phyloP scores from a whole-genome alignment of 2,797 vertebrate genomes.

The Rhynchotus rufescens region DNA sequence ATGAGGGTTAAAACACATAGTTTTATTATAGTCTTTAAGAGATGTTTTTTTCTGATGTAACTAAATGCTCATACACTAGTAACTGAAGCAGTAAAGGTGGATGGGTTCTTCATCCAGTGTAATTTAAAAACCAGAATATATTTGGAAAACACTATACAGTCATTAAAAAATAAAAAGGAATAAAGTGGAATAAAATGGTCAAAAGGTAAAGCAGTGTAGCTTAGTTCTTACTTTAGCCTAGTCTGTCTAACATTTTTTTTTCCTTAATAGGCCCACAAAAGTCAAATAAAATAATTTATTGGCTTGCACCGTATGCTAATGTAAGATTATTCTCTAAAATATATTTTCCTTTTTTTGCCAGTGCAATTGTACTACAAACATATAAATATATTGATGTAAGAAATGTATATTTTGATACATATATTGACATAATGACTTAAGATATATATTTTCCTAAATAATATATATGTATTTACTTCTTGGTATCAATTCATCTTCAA shows the following conservation, averaged over 20 bases:
- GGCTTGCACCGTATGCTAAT: background rate
- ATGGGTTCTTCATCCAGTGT: background rate
- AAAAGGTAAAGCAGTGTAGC: background rate
- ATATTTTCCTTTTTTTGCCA: too few species aligned
- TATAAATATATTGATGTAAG: background rate
- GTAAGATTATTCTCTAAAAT: background rate
- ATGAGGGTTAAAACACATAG: background rate
- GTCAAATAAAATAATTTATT: background rate
- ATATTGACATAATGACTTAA: too few species aligned
- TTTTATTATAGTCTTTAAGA: background rate
- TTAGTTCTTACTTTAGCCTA: background rate
- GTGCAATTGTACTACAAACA: background rate
- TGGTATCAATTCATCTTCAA: background rate
- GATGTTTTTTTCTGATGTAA: background rate
- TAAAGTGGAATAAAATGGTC: background rate
- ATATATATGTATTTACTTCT: background rate
- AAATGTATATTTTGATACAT: background rate
- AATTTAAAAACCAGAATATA: background rate
- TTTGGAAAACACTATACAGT: background rate
- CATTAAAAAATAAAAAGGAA: background rate
- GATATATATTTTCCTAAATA: too few species aligned
- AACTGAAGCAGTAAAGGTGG: background rate
- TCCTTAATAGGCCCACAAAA: background rate
- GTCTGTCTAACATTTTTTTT: background rate
- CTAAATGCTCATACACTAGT: background rate